Conservation (phyloP, 2,888 invertebrate genomes). For the Pseudoips prasinana region DNA sequence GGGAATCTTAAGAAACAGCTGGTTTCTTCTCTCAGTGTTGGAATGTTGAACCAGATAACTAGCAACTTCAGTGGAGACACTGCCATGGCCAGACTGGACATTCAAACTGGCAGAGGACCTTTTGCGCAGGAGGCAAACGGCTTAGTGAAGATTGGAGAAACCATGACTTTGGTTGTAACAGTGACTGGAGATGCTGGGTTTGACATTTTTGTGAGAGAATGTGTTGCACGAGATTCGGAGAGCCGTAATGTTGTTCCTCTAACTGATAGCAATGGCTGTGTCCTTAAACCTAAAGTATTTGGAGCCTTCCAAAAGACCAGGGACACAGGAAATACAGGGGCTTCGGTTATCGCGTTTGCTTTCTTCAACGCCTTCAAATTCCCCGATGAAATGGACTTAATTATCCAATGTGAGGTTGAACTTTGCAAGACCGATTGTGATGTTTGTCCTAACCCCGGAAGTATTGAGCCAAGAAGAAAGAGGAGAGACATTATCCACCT, state of each 20-base stretch:
- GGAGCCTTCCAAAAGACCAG: constrained; percentile 91
- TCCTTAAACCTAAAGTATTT: constrained; percentile 89
- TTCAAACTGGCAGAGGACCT: constrained; percentile 89
- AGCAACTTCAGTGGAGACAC: constrained; percentile 93
- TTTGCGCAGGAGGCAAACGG: constrained; percentile 89
- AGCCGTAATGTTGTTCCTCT: constrained; percentile 85
- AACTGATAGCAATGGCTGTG: constrained; percentile 89
- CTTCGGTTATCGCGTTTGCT: constrained; percentile 88
- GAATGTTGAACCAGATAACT: constrained; percentile 90
- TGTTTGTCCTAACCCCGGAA: constrained; percentile 86
- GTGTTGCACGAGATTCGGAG: constrained; percentile 87
- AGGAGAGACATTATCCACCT: constrained; percentile 69
- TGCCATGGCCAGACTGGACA: constrained; percentile 89
- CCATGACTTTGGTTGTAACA: constrained; percentile 90
- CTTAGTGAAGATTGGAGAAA: constrained; percentile 90
- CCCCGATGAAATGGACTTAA: constrained; percentile 91
- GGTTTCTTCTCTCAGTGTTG: constrained; percentile 88
- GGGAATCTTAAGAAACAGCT: constrained; percentile 89
- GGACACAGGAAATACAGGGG: constrained; percentile 87
- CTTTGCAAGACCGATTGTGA: constrained; percentile 91
- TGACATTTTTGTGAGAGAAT: constrained; percentile 89
- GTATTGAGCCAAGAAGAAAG: constrained; percentile 74
- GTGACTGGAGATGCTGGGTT: constrained; percentile 91
- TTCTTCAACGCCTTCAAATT: constrained; percentile 92
- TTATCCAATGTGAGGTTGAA: constrained; percentile 91